Evolutionary conservation across 2,888 invertebrate genomes (phyloP), one percentile per base, ranked within the genome.

Genomic region (Drosophila vallismaia): DNA sequence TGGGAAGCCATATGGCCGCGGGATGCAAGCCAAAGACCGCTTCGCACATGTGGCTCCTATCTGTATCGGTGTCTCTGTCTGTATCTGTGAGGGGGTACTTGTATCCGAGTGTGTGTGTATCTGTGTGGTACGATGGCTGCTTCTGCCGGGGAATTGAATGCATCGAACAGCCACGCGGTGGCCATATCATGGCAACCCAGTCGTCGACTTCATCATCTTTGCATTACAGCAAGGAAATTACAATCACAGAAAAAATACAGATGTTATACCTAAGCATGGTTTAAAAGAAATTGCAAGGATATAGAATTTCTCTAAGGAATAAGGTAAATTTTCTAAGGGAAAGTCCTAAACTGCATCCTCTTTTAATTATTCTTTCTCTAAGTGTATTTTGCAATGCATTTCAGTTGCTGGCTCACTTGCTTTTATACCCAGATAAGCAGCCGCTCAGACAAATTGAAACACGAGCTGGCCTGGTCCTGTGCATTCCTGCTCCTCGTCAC

Each of bases 381-480:
- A n/a, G 36, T 36, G 36, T 36, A 36, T 6, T 36, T 36, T 5
- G 12, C 42, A 42, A 24, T 40, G 49, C 29, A 31, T 26, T 62
- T n/a, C 31, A 55, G 57, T 54, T 81, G 76, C 76, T 75, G 83
- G 64, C 76, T 82, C 78, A 62, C 71, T 80, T 70, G 71, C 31
- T 77, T 84, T 74, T 52, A 69, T 74, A 75, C 52, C 50, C 49
- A 51, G 64, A 66, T 84, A 81, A 70, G 66, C 56, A 71, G 68
- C 60, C 50, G 68, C 53, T 66, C 45, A 59, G 58, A 46, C 53
- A 71, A 60, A 71, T 60, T 51, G 64, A 46, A 52, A 28, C 24
- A 14, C 26, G 29, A 28, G 40, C 12, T 36, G 7, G 29, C 46
- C 9, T 24, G n/a, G 19, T 9, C 19, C 29, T 12, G 38, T 36